phyloP scores from a whole-genome alignment of 2,888 invertebrate species.

The Diarsia dahlii region DNA sequence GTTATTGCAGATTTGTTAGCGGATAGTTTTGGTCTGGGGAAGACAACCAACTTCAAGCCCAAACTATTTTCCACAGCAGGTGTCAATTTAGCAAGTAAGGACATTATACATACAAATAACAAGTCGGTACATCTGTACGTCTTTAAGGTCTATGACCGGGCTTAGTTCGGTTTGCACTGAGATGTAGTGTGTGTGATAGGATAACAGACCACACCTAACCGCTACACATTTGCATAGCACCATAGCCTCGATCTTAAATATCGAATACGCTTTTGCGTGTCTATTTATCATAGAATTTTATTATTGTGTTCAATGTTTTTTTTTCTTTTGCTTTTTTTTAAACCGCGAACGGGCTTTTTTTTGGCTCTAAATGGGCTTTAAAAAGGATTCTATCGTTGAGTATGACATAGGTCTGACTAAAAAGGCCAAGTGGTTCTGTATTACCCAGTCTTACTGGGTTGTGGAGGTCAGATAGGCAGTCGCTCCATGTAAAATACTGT shows the following conservation, averaged over 20 bases:
- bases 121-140: slow-evolving; percentile 56
- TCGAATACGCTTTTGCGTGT: slow-evolving; percentile 49
- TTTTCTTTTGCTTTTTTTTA: slow-evolving; percentile 31
- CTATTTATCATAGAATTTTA: slow-evolving; percentile 25
- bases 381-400: slow-evolving; percentile 2
- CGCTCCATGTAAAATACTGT: too few species aligned
- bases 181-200: slow-evolving; percentile 61
- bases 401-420: slow-evolving; percentile 15
- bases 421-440: background rate
- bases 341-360: slow-evolving; percentile 28
- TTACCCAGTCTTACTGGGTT: too few species aligned
- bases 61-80: slow-evolving; percentile 78
- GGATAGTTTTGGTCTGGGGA: slow-evolving; percentile 86
- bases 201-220: slow-evolving; percentile 74
- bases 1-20: slow-evolving; percentile 86
- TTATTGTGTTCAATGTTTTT: slow-evolving; percentile 32
- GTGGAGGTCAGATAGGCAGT: too few species aligned
- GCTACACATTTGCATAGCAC: slow-evolving; percentile 73
- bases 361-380: slow-evolving; percentile 20
- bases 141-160: slow-evolving; percentile 57
- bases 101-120: slow-evolving; percentile 67
- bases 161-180: slow-evolving; percentile 70
- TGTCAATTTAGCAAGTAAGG: slow-evolving; percentile 82
- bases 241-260: slow-evolving; percentile 42
- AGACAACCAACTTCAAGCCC: slow-evolving; percentile 82